These are phyloP conservation scores for Amphimedon queenslandica DNA, from an alignment of 37 sponge, comb jelly and placozoan genomes.

Conservation along the genomic window DNA sequence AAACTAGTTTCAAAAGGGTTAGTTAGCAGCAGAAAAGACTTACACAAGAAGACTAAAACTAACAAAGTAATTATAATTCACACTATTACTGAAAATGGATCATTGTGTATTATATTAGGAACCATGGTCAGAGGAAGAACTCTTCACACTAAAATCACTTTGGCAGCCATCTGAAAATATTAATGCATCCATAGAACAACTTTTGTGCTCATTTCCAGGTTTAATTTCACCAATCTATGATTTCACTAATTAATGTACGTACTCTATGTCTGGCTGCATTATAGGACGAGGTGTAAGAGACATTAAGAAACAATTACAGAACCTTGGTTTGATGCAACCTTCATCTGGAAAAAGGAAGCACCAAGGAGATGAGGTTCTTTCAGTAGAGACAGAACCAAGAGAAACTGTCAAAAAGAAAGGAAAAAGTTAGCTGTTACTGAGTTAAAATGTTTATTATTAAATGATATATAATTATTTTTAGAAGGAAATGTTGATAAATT, in stretches of 20 bases:
- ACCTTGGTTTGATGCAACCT: background rate
- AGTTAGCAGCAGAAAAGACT: slow-evolving; percentile 41
- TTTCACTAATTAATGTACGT: background rate
- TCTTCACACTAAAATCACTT: background rate
- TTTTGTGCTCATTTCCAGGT: slow-evolving; percentile 35
- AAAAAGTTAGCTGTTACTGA: background rate
- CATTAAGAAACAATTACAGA: background rate
- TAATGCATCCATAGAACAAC: slow-evolving; percentile 17
- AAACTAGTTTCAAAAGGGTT: slow-evolving; percentile 63
- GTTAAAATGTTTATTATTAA: background rate
- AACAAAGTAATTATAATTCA: slow-evolving; percentile 7
- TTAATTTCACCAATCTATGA: no score
- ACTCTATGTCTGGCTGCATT: background rate
- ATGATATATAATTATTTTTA: background rate
- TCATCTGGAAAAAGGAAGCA: background rate
- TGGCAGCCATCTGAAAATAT: slow-evolving; percentile 3
- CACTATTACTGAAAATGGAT: background rate
- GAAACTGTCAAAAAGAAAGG: background rate
- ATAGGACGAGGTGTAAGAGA: background rate
- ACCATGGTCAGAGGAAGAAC: slow-evolving; percentile 59
- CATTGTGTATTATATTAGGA: slow-evolving; percentile 9
- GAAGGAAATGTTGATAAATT: slow-evolving; percentile 1
- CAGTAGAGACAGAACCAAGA: background rate
- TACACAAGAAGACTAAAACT: slow-evolving; percentile 44
- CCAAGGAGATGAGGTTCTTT: background rate